Percentiles rank a stretch among this genome's conserved stretches.
These are phyloP conservation scores for Microtus ochrogaster DNA, from an alignment of 2,113 vertebrate species.

Conservation along the genomic window DNA sequence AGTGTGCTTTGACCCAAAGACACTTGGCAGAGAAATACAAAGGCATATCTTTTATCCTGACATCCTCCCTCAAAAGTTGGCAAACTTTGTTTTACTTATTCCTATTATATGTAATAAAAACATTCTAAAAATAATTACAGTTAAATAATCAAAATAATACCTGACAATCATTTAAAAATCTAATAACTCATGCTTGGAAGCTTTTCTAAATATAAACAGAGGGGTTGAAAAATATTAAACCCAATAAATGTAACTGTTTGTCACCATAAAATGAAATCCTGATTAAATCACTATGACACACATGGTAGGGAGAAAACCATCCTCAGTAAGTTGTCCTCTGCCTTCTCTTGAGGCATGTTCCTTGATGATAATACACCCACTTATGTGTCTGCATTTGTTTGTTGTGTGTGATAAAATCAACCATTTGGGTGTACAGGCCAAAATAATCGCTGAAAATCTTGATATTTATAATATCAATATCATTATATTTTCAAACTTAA, in stretches of 20 bases:
- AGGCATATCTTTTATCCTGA: conserved; percentile 42
- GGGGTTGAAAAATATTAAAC: rapidly evolving
- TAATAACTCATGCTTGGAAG: neutral
- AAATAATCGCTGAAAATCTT: neutral
- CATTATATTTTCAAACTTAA: neutral
- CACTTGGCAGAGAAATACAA: conserved; percentile 28
- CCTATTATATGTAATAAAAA: neutral
- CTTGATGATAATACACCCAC: neutral
- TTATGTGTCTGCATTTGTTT: neutral
- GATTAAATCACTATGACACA: neutral
- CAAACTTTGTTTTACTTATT: conserved; percentile 41
- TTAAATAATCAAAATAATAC: conserved; percentile 29
- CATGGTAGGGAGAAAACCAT: rapidly evolving
- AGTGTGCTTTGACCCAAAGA: conserved; percentile 47
- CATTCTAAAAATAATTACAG: neutral
- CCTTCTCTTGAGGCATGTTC: neutral
- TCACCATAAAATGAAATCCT: too few species aligned
- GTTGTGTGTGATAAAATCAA: neutral
- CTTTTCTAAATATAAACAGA: neutral
- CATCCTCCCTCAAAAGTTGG: neutral
- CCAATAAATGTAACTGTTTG: neutral
- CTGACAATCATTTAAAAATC: neutral
- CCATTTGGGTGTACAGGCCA: neutral
- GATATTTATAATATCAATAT: neutral
- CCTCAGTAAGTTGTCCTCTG: neutral